Base-by-base conservation (phyloP, 2,888 invertebrate species). In the Scaptomyza reducta region DNA sequence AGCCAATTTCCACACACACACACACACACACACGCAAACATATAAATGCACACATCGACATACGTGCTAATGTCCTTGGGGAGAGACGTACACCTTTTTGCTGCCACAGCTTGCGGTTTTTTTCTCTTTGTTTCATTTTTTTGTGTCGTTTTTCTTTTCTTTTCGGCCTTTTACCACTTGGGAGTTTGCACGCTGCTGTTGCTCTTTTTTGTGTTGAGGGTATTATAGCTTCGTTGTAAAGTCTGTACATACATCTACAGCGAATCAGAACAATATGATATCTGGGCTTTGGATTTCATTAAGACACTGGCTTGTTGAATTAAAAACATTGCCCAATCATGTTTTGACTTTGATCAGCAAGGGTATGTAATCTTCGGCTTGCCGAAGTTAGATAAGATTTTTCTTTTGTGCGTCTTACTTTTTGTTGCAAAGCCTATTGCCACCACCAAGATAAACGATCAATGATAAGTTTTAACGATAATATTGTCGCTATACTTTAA, bases 1-100 rank as follows among this genome's bases (percentile, higher is more conserved):
- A 87, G 85, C 82, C 78, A 79, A 87, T 89, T 88, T 83, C 83
- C 79, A 84, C 74, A 62, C 72, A 68, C 70, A 72, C 66, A 46
- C 74, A 62, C 72, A 68, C 71, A 72, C 66, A 46, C 61, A 44
- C 56, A 57, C 31, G 47, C 59, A 47, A 16, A 35, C 4, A 46
- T 11, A 9, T 11, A 5, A 38, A n/a, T 33, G 38, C 42, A 29
- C 16, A 46, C 42, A 44, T 16, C 13, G 38, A 18, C 46, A 35
- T 41, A 57, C 71, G 72, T 76, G 79, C 77, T 83, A 73, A 83
- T 88, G 86, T 87, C 89, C 77, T 73, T 68, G 64, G 89, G 77
- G 89, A 87, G 70, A 67, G 74, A 62, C 72, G 71, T 54, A 71
- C 73, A 83, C 83, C 86, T 86, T 83, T 85, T 76, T 74, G 73